phyloP scores from a whole-genome alignment of 2,888 invertebrate species.

The Mactromeris polynyma region DNA sequence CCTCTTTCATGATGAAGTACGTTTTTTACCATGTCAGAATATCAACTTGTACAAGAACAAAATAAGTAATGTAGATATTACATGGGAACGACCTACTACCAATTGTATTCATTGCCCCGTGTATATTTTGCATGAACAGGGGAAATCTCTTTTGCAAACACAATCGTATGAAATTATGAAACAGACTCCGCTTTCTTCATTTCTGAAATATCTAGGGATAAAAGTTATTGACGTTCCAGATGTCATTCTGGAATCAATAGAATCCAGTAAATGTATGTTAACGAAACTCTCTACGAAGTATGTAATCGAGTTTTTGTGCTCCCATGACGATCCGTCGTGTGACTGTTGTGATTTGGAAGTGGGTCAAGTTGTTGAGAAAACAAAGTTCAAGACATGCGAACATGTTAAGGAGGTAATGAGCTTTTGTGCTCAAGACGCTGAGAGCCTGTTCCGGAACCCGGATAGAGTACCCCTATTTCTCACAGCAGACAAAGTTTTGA shows the following conservation, averaged over 20 bases:
- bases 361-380: neutral
- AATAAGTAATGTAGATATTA: neutral
- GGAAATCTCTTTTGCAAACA: no score
- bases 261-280: neutral
- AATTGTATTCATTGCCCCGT: neutral
- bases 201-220: neutral
- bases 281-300: neutral
- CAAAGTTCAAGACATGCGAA: neutral
- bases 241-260: neutral
- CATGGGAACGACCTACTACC: neutral
- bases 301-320: neutral
- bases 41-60: neutral
- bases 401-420: neutral
- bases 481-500: slow-evolving; percentile 2
- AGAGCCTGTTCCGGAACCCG: neutral
- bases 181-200: neutral
- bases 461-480: neutral
- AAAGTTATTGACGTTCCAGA: neutral
- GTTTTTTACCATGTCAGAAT: neutral
- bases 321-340: neutral
- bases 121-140: no score
- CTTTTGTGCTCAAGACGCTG: neutral
- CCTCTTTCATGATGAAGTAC: neutral
- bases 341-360: neutral
- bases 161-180: neutral